These are phyloP conservation scores for Chelonus insularis DNA, from an alignment of 1,140 invertebrate species.

Conservation along the genomic window DNA sequence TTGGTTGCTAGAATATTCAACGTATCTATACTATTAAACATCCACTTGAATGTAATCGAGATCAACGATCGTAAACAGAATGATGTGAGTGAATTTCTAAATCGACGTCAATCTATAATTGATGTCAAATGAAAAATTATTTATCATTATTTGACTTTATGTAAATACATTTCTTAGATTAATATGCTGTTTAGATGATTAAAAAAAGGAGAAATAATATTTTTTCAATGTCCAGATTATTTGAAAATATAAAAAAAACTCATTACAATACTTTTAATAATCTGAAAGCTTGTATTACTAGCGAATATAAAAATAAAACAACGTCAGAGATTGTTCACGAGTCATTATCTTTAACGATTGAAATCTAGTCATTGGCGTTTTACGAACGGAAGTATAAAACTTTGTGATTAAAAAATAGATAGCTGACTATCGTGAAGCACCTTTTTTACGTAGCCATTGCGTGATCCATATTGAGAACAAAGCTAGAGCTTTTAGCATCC, in stretches of 20 bases:
- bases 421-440: not conserved
- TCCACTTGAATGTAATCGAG: no score
- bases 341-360: not conserved
- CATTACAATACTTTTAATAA: not conserved
- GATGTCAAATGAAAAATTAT: no score
- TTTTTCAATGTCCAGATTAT: not conserved
- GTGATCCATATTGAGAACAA: constrained; percentile 1
- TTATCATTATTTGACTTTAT: no score
- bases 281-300: not conserved
- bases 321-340: not conserved
- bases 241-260: not conserved
- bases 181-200: no score
- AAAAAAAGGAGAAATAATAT: no score
- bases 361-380: not conserved
- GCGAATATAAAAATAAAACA: not conserved
- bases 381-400: not conserved
- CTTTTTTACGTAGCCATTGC: not conserved
- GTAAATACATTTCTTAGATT: no score
- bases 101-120: no score
- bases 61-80: no score
- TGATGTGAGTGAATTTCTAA: no score
- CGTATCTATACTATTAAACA: no score
- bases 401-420: constrained; percentile 1
- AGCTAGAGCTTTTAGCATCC: not conserved
- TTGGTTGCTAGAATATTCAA: no score